Conservation (phyloP, 2,888 invertebrate genomes). For the Torymus texanus region DNA sequence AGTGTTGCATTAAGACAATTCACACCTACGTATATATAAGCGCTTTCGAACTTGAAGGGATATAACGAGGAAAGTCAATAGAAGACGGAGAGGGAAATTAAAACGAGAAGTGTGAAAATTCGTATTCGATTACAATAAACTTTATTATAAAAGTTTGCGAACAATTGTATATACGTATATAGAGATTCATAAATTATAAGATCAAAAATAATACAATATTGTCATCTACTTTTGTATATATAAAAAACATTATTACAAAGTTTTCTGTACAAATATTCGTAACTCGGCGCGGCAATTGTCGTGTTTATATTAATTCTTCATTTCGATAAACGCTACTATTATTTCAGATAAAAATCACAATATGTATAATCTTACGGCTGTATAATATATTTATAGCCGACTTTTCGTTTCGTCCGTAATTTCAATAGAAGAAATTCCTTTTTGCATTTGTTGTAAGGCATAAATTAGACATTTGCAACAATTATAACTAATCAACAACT, state of each 20-base stretch:
- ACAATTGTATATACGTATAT: conserved; percentile 13
- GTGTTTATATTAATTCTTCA: not conserved
- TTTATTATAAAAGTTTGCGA: conserved; percentile 40
- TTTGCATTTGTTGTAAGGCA: conserved; percentile 15
- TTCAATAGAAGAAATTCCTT: not conserved
- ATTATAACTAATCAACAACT: conserved; percentile 48
- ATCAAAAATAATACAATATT: conserved; percentile 23
- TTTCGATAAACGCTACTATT: not conserved
- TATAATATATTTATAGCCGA: conserved; percentile 15
- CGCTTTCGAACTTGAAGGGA: too few species aligned
- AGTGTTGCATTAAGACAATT: too few species aligned
- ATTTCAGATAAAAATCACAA: not conserved
- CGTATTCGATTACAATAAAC: conserved; percentile 1
- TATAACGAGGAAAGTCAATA: too few species aligned
- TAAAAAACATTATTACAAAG: conserved; percentile 21
- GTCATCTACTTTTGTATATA: conserved; percentile 9
- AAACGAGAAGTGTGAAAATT: too few species aligned
- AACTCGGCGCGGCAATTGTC: not conserved
- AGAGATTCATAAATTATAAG: conserved; percentile 10
- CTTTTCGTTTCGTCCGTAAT: not conserved
- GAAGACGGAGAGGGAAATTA: too few species aligned
- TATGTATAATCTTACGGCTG: conserved; percentile 7
- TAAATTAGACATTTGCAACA: conserved; percentile 43
- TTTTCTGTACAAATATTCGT: conserved; percentile 33
- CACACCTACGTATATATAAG: too few species aligned